Evolutionary conservation across 2,797 vertebrate species (phyloP).

Genomic region (Dallia pectoralis): DNA sequence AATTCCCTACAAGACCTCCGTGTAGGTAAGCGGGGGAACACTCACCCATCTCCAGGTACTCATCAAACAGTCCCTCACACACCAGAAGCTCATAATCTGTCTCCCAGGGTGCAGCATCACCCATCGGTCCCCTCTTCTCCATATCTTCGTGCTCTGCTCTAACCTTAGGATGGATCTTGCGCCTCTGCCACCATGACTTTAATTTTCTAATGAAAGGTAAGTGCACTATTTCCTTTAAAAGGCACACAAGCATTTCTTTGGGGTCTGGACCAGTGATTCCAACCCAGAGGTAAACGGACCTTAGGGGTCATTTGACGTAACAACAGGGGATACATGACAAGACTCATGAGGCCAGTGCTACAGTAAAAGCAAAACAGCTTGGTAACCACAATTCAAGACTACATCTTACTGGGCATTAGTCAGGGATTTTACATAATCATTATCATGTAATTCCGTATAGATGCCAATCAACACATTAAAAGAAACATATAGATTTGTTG

Average conservation of each 20-base stretch:
- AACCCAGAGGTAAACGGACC: too few species aligned
- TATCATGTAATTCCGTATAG: too few species aligned
- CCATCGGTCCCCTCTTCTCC: slow-evolving; percentile 17
- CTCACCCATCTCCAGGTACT: slow-evolving; percentile 84
- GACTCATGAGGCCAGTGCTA: too few species aligned
- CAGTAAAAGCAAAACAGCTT: too few species aligned
- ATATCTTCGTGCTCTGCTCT: slow-evolving; percentile 35
- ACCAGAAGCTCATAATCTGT: slow-evolving; percentile 74
- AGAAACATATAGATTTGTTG: too few species aligned
- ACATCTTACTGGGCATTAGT: too few species aligned
- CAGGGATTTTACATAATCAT: too few species aligned
- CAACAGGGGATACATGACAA: neutral
- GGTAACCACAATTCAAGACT: too few species aligned
- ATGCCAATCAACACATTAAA: too few species aligned
- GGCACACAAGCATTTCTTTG: neutral
- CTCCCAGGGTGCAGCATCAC: slow-evolving; percentile 66
- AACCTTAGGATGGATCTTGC: slow-evolving; percentile 45
- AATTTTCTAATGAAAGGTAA: slow-evolving; percentile 67
- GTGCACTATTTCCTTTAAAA: neutral
- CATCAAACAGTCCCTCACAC: slow-evolving; percentile 77
- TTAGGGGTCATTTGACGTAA: too few species aligned
- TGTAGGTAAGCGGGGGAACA: neutral
- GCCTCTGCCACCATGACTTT: slow-evolving; percentile 72
- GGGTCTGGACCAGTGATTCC: neutral
- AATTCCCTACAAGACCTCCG: too few species aligned